These are phyloP conservation scores for Hirtodrosophila trivittata DNA, from an alignment of 2,888 invertebrate species.

Conservation along the genomic window DNA sequence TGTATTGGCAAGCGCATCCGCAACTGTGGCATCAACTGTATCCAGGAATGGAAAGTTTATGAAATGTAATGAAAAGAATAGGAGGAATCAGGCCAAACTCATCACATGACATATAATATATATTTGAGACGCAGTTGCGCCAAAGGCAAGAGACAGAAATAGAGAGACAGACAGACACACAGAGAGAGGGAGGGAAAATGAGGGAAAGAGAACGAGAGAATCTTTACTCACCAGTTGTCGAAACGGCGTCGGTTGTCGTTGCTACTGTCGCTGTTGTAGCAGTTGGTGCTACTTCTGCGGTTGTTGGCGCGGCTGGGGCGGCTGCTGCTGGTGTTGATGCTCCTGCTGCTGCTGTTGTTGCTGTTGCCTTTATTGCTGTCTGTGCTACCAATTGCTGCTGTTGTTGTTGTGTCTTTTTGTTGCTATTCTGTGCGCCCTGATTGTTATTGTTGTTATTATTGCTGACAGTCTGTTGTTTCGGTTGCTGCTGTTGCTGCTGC, in stretches of 20 bases:
- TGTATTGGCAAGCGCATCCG: conserved; percentile 76
- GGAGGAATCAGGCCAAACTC: conserved; percentile 60
- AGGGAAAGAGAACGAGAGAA: conserved; percentile 8
- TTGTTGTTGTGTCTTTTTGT: conserved; percentile 66
- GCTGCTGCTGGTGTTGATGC: conserved; percentile 19
- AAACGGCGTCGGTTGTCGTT: conserved; percentile 33
- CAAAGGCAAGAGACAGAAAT: conserved; percentile 25
- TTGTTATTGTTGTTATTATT: conserved; percentile 58
- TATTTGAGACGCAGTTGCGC: conserved; percentile 51
- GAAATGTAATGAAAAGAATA: conserved; percentile 36
- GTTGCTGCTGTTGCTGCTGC: conserved; percentile 53
- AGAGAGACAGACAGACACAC: conserved; percentile 6
- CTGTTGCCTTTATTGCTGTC: conserved; percentile 40
- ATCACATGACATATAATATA: conserved; percentile 26
- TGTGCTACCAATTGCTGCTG: conserved; percentile 41
- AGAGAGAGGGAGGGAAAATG: conserved; percentile 4
- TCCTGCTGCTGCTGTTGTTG: conserved; percentile 34
- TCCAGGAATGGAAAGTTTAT: conserved; percentile 29
- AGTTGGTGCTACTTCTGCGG: conserved; percentile 14
- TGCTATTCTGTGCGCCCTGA: conserved; percentile 62
- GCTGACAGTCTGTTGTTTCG: conserved; percentile 60
- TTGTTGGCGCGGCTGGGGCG: conserved; percentile 24
- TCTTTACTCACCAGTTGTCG: conserved; percentile 73
- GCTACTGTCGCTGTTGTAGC: conserved; percentile 12
- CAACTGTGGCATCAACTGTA: conserved; percentile 72